These are phyloP conservation scores for Fragum sueziense DNA, from an alignment of 2,888 invertebrate species.

Conservation along the genomic window DNA sequence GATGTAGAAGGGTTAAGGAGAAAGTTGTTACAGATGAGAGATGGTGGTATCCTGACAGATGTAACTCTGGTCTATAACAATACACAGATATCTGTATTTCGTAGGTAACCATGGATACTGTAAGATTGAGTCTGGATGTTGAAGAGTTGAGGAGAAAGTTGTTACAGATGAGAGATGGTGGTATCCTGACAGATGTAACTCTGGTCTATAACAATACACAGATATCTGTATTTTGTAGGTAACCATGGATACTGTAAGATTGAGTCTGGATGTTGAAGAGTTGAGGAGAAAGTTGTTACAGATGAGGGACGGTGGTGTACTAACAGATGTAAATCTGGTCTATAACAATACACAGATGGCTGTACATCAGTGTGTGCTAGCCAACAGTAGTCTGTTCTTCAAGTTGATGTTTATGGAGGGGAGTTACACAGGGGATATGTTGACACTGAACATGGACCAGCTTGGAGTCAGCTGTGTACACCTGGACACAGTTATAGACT, in stretches of 20 bases:
- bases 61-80: slow-evolving; percentile 29
- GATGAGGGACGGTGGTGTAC: neutral
- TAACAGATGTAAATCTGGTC: slow-evolving; percentile 38
- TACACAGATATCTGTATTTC: too few relatives aligned
- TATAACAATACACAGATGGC: slow-evolving; percentile 21
- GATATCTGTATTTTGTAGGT: too few relatives aligned
- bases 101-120: too few relatives aligned
- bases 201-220: slow-evolving; percentile 13
- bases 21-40: slow-evolving; percentile 22
- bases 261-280: neutral
- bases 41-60: slow-evolving; percentile 28
- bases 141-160: neutral
- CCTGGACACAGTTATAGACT: slow-evolving; percentile 46
- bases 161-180: slow-evolving; percentile 16
- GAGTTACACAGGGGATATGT: neutral
- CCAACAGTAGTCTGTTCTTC: slow-evolving; percentile 50
- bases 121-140: slow-evolving; percentile 1
- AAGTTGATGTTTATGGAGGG: slow-evolving; percentile 30
- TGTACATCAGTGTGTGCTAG: slow-evolving; percentile 53
- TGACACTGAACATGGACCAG: slow-evolving; percentile 8
- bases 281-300: slow-evolving; percentile 13
- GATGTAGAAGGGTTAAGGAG: neutral
- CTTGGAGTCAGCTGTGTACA: slow-evolving; percentile 6
- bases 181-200: slow-evolving; percentile 37
- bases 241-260: neutral